A percentile compares a stretch with the other conserved stretches of the same genome.
Evolutionary conservation across 2,888 invertebrate genomes (phyloP).

Genomic region (Trisateles emortualis): DNA sequence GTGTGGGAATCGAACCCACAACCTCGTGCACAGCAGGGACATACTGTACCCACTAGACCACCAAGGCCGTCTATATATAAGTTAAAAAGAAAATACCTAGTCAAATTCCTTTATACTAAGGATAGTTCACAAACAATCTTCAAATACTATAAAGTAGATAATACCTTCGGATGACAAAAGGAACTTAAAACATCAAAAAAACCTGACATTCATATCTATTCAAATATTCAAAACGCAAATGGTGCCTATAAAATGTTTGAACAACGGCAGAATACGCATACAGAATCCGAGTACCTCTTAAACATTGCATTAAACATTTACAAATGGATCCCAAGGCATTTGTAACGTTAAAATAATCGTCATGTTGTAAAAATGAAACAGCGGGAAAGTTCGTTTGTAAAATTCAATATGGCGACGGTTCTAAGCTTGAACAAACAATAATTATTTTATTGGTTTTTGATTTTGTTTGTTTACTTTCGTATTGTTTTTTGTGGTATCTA

Average conservation of each 20-base stretch:
- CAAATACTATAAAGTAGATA: not conserved
- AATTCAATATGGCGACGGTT: not conserved
- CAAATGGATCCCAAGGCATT: conserved; percentile 34
- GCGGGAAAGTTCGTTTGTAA: not conserved
- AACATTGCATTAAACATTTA: conserved; percentile 49
- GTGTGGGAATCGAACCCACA: too few species aligned
- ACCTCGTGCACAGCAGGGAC: too few species aligned
- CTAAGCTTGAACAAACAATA: too few species aligned
- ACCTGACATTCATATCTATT: conserved; percentile 39
- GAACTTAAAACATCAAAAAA: conserved; percentile 31
- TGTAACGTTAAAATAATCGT: conserved; percentile 45
- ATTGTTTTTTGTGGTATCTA: too few species aligned
- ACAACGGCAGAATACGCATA: conserved; percentile 38
- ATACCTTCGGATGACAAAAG: not conserved
- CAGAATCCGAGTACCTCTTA: conserved; percentile 37
- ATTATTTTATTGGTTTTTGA: too few species aligned
- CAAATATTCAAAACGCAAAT: conserved; percentile 47
- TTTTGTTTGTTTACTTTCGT: not conserved
- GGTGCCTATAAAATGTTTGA: conserved; percentile 43
- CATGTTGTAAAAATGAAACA: conserved; percentile 40
- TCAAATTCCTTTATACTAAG: too few species aligned
- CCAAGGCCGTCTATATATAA: too few species aligned
- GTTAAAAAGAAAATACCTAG: too few species aligned
- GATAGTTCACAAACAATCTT: too few species aligned
- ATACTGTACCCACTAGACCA: too few species aligned